These are phyloP conservation scores for Gorsachius magnificus DNA, from an alignment of 2,797 vertebrate species.

Conservation along the genomic window DNA sequence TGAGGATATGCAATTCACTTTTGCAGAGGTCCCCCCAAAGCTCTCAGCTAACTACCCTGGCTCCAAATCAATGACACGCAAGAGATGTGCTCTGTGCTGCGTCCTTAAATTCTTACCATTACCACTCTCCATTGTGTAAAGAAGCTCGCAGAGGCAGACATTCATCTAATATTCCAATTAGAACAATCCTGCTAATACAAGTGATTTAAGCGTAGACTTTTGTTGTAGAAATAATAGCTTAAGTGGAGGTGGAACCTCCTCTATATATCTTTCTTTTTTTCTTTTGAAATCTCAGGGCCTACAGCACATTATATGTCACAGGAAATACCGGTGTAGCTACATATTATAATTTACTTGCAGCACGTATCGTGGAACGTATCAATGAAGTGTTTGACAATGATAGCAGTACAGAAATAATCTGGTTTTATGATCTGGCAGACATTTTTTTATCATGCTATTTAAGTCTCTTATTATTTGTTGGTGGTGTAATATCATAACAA, in stretches of 20 bases:
- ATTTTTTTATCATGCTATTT: slow-evolving; percentile 18
- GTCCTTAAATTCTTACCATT: not conserved
- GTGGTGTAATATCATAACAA: not conserved
- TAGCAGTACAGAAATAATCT: slow-evolving; percentile 34
- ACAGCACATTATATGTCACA: slow-evolving; percentile 33
- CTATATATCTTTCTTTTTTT: slow-evolving; percentile 25
- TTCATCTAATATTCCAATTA: slow-evolving; percentile 63
- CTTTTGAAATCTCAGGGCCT: slow-evolving; percentile 51
- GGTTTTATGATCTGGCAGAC: slow-evolving; percentile 12
- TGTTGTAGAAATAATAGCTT: slow-evolving; percentile 64
- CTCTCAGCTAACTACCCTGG: not conserved
- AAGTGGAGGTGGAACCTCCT: slow-evolving; percentile 59
- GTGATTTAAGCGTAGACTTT: slow-evolving; percentile 49
- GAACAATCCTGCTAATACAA: slow-evolving; percentile 58
- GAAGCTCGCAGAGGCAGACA: not conserved
- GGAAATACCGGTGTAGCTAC: slow-evolving; percentile 46
- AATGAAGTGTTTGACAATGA: slow-evolving; percentile 59
- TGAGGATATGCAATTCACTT: not conserved
- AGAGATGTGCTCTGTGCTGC: not conserved
- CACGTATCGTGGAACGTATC: not conserved
- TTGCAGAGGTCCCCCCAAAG: not conserved
- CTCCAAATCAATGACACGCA: not conserved
- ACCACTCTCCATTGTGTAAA: not conserved
- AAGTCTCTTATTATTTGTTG: slow-evolving; percentile 22
- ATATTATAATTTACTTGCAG: slow-evolving; percentile 64